phyloP scores from a whole-genome alignment of 2,888 invertebrate species.

The Eutolmus rufibarbis region DNA sequence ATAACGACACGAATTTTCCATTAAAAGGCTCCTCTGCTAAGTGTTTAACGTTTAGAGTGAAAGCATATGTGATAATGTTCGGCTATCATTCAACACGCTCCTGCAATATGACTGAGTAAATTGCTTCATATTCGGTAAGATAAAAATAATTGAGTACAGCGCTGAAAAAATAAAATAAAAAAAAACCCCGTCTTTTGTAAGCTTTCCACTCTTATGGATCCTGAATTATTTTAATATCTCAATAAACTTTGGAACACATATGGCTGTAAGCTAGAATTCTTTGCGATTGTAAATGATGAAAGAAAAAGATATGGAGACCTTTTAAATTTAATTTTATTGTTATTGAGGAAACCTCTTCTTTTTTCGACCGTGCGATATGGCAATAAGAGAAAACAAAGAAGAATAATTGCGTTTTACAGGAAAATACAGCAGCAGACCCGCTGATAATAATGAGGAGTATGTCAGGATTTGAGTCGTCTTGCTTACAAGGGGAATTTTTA shows the following conservation, averaged over 20 bases:
- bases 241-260: neutral
- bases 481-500: neutral
- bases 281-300: neutral
- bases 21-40: neutral
- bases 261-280: neutral
- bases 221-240: neutral
- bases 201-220: neutral
- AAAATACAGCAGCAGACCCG: neutral
- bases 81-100: neutral
- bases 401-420: neutral
- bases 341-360: neutral
- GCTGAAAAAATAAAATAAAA: neutral
- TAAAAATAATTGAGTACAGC: neutral
- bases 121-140: slow-evolving; percentile 13
- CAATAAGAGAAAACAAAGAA: neutral
- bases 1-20: slow-evolving; percentile 25
- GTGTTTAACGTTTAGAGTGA: slow-evolving; percentile 6
- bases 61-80: slow-evolving; percentile 13
- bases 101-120: slow-evolving; percentile 4
- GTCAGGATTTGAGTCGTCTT: neutral
- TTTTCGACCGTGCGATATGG: neutral
- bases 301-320: neutral
- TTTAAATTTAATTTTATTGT: neutral
- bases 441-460: neutral
- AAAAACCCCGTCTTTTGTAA: neutral